Base-by-base conservation (phyloP, 2,888 invertebrate species). In the Platypus cylindrus region DNA sequence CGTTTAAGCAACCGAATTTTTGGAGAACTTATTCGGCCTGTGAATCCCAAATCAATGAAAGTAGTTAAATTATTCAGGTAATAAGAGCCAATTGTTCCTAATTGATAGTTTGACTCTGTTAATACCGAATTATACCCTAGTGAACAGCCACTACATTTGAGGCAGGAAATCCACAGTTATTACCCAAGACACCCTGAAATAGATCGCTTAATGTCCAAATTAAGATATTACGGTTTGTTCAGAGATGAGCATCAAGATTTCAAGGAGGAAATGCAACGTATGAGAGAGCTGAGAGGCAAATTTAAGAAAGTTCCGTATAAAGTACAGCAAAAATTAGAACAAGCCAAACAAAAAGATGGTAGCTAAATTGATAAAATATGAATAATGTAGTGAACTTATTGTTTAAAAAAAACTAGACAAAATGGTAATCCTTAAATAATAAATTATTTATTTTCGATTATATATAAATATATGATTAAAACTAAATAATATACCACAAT, bases 231-330 rank as follows among this genome's bases (percentile, higher is more conserved):
- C 49, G 89, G 89, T 0, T 63, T 89, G 3, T 89, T 68, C 59
- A 70, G 87, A 38, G 89, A 90, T 53, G 90, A 91, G 56, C 90
- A 91, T 60, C 70, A 78, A 54, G 90, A 90, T 61, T 90, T 89
- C 54, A 77, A 75, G 47, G 87, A 90, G 31, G 90, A 90, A 63
- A 86, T 85, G 76, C 70, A 70, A 45, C 68, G 87, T 37, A 62
- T 85, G 48, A 67, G 82, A 36, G 75, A 70, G 37, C 64, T 90
- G 11, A 64, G 86, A 37, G 90, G 90, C 7, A 90, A 89, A 58
- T 70, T 69, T 2, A 72, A 30, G 65, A n/a, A n/a, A n/a, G n/a
- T n/a, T n/a, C n/a, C n/a, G n/a, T n/a, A n/a, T n/a, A n/a, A n/a
- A n/a, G n/a, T n/a, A n/a, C n/a, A n/a, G n/a, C n/a, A n/a, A n/a